Conservation (phyloP, 1,140 invertebrate genomes). For the Leptopilina clavipes region DNA sequence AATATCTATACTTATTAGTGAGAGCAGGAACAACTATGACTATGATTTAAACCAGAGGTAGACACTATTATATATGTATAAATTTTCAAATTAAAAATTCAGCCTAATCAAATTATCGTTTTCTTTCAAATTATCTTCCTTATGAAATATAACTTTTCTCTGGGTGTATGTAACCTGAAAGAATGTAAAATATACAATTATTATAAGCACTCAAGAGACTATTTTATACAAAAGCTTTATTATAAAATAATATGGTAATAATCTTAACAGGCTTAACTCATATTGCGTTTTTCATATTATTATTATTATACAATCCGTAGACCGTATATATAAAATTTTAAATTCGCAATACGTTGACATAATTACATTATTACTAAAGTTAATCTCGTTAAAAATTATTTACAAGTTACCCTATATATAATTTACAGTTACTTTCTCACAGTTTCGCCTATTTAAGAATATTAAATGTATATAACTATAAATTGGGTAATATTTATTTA, state of each 20-base stretch:
- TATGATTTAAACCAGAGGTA: constrained; percentile 6
- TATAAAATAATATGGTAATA: constrained; percentile 9
- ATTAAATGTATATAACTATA: background rate
- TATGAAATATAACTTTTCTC: too few species aligned
- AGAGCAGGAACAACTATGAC: constrained; percentile 7
- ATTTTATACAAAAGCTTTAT: constrained; percentile 11
- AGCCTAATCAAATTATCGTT: background rate
- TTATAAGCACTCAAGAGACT: too few species aligned
- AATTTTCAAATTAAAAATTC: too few species aligned
- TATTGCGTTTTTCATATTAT: background rate
- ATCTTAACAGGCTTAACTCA: background rate
- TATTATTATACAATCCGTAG: background rate
- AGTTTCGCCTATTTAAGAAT: background rate
- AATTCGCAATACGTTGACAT: background rate
- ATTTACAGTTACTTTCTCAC: constrained; percentile 5
- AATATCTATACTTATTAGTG: constrained; percentile 17
- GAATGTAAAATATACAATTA: too few species aligned
- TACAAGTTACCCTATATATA: constrained; percentile 2
- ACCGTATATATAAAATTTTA: background rate
- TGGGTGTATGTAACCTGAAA: too few species aligned
- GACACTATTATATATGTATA: background rate
- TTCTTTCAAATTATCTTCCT: too few species aligned
- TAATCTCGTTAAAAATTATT: background rate
- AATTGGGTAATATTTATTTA: background rate
- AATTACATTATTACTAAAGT: background rate